These are phyloP conservation scores for Campylomormyrus tamandua DNA, from an alignment of 2,113 vertebrate species.

Conservation along the genomic window DNA sequence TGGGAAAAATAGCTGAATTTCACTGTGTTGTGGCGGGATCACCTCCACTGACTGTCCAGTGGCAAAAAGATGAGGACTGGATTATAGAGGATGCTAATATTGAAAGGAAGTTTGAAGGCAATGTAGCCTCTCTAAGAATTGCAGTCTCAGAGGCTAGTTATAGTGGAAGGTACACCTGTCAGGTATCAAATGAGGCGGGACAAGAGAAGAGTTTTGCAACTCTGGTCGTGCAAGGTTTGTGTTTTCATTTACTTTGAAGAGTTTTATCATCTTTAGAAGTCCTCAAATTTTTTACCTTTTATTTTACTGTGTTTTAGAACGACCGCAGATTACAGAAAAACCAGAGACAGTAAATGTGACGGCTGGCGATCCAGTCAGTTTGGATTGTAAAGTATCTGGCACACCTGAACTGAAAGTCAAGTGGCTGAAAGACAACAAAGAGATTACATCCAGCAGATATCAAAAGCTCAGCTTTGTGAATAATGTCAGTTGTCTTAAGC, in stretches of 20 bases:
- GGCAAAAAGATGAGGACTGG: slow-evolving; percentile 91
- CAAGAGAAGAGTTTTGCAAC: slow-evolving; percentile 79
- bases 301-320: slow-evolving; percentile 63
- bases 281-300: slow-evolving; percentile 16
- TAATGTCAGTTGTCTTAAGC: slow-evolving; percentile 82
- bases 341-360: slow-evolving; percentile 83
- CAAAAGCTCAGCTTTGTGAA: slow-evolving; percentile 86
- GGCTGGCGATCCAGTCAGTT: slow-evolving; percentile 81
- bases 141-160: slow-evolving; percentile 65
- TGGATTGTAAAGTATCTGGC: slow-evolving; percentile 86
- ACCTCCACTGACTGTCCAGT: slow-evolving; percentile 75
- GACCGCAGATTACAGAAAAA: slow-evolving; percentile 85
- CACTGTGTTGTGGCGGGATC: slow-evolving; percentile 73
- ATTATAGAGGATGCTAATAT: slow-evolving; percentile 77
- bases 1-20: slow-evolving; percentile 75
- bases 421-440: slow-evolving; percentile 87
- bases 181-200: slow-evolving; percentile 88
- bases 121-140: slow-evolving; percentile 71
- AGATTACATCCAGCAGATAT: slow-evolving; percentile 83
- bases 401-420: slow-evolving; percentile 88
- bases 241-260: slow-evolving; percentile 15
- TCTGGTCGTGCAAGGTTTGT: slow-evolving; percentile 89
- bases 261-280: not conserved
- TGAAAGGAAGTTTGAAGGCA: slow-evolving; percentile 72
- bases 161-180: slow-evolving; percentile 84